Percentiles rank a stretch among this genome's conserved stretches.
phyloP scores from a whole-genome alignment of 2,797 vertebrate genomes.

The Poeciliopsis presidionis region DNA sequence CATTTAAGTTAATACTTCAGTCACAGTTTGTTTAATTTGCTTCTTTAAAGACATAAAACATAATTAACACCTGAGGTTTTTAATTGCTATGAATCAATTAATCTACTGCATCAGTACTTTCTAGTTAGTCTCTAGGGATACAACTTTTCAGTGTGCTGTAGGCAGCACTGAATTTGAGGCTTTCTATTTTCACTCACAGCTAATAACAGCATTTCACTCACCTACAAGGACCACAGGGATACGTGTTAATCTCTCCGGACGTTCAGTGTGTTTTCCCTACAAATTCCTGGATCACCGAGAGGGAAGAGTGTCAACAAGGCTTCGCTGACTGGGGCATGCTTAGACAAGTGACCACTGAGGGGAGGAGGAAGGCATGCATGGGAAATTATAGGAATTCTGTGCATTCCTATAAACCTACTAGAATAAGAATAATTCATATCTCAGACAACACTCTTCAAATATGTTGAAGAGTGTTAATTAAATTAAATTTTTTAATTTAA shows the following conservation, averaged over 20 bases:
- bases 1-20: neutral
- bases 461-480: neutral
- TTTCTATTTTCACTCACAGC: conserved; percentile 6
- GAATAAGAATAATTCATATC: conserved; percentile 45
- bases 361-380: conserved; percentile 67
- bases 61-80: neutral
- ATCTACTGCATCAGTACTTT: conserved; percentile 10
- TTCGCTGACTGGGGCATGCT: conserved; percentile 70
- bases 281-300: conserved; percentile 66
- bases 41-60: neutral
- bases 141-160: conserved; percentile 11
- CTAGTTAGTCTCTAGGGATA: conserved; percentile 5
- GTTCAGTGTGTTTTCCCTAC: conserved; percentile 57
- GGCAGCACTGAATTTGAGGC: neutral
- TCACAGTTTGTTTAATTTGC: neutral
- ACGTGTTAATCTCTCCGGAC: conserved; percentile 64
- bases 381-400: conserved; percentile 74
- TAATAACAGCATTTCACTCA: conserved; percentile 36
- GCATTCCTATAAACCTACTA: conserved; percentile 66
- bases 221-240: conserved; percentile 42
- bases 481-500: too few relatives aligned
- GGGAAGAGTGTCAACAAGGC: conserved; percentile 70
- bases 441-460: conserved; percentile 11
- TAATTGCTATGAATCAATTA: neutral
- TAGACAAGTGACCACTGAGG: conserved; percentile 72